A percentile compares a stretch with the other conserved stretches of the same genome.
Evolutionary conservation across 2,888 invertebrate species (phyloP).

Genomic region (Ectemnius lituratus): DNA sequence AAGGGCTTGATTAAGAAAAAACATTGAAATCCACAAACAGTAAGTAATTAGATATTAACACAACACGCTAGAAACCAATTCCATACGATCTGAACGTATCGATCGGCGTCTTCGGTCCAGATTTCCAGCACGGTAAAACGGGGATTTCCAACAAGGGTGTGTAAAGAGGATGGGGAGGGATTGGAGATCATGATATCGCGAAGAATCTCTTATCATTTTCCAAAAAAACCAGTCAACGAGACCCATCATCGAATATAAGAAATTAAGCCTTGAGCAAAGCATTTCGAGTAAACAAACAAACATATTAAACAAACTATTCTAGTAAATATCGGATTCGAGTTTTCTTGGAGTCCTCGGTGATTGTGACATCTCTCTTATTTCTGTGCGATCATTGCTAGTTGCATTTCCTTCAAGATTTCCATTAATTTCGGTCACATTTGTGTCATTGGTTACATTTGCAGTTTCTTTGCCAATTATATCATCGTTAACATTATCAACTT

Average conservation of each 20-base stretch:
- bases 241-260: conserved; percentile 24
- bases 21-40: conserved; percentile 24
- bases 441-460: neutral
- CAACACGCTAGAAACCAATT: conserved; percentile 57
- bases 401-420: neutral
- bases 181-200: conserved; percentile 21
- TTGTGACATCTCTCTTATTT: conserved; percentile 60
- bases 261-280: neutral
- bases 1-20: neutral
- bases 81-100: conserved; percentile 59
- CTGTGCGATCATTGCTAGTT: conserved; percentile 13
- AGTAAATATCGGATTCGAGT: conserved; percentile 48
- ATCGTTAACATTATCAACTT: neutral
- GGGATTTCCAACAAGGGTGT: neutral
- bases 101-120: conserved; percentile 44
- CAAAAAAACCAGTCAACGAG: conserved; percentile 41
- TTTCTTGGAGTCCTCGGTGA: conserved; percentile 53
- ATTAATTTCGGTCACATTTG: neutral
- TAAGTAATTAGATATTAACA: conserved; percentile 39
- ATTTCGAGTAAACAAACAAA: neutral
- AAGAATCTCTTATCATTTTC: conserved; percentile 6
- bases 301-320: conserved; percentile 1
- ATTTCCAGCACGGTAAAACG: conserved; percentile 44
- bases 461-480: neutral
- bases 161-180: conserved; percentile 23